Percentiles rank a stretch among this genome's conserved stretches.
Conservation (phyloP, 2,797 vertebrate species). For the Psittacula echo region DNA sequence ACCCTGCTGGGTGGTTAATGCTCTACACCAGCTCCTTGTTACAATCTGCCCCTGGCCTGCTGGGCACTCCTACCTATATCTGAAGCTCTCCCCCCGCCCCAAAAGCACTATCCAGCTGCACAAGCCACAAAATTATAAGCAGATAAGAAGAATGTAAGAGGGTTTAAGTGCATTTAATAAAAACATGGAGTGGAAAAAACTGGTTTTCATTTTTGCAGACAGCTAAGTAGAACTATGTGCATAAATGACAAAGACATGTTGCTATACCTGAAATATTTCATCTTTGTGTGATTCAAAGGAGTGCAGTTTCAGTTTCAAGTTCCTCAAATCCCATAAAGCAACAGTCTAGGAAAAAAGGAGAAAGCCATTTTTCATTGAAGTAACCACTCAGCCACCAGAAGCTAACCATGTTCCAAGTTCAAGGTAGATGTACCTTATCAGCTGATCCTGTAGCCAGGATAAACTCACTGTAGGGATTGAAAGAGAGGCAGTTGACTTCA, state of each 20-base stretch:
- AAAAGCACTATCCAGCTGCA: neutral
- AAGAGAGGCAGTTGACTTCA: slow-evolving; percentile 97
- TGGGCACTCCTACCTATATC: neutral
- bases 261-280: slow-evolving; percentile 96
- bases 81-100: neutral
- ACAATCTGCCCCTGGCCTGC: neutral
- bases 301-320: slow-evolving; percentile 96
- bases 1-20: neutral
- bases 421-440: slow-evolving; percentile 85
- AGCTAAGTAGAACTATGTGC: neutral
- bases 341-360: slow-evolving; percentile 83
- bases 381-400: neutral
- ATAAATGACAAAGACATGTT: neutral
- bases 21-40: neutral
- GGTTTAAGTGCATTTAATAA: neutral
- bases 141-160: neutral
- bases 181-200: neutral
- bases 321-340: slow-evolving; percentile 96
- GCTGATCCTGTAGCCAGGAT: slow-evolving; percentile 97
- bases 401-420: fast-evolving
- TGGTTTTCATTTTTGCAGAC: neutral
- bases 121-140: neutral
- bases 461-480: slow-evolving; percentile 98
- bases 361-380: neutral
- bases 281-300: slow-evolving; percentile 99